phyloP scores from a whole-genome alignment of 2,888 invertebrate genomes.

The Eristalis tenax region DNA sequence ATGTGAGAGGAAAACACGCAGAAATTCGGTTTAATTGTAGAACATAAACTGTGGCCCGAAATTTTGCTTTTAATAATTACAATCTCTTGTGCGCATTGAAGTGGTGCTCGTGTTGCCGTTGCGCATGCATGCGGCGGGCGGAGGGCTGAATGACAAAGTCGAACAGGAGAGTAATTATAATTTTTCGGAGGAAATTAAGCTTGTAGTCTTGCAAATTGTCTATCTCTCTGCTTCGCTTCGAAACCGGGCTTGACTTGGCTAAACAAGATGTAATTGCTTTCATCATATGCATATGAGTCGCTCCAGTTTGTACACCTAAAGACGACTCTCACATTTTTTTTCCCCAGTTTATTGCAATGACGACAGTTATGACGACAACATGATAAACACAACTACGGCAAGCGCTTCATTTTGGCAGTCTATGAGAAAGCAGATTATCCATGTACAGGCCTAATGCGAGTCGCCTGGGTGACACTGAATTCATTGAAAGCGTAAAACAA shows the following conservation, averaged over 20 bases:
- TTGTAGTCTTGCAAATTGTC: background rate
- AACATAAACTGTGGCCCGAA: constrained; percentile 32
- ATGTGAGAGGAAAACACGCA: background rate
- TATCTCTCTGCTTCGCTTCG: background rate
- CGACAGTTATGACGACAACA: background rate
- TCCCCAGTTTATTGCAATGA: background rate
- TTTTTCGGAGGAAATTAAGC: background rate
- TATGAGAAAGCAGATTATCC: background rate
- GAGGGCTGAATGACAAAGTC: background rate
- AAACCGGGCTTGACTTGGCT: background rate
- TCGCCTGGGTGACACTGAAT: constrained; percentile 34
- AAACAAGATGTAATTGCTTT: background rate
- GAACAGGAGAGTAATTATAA: constrained; percentile 11
- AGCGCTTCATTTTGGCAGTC: background rate
- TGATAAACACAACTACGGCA: background rate
- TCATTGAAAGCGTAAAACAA: background rate
- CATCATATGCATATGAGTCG: background rate
- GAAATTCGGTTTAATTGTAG: constrained; percentile 40
- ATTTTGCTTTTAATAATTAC: constrained; percentile 8
- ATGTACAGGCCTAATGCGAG: background rate
- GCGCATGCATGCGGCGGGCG: constrained; percentile 40
- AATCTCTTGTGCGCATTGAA: constrained; percentile 7
- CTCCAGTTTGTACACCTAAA: background rate
- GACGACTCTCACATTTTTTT: background rate
- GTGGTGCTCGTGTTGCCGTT: constrained; percentile 56